phyloP scores from a whole-genome alignment of 2,888 invertebrate genomes.

The Aphodius sticticus region DNA sequence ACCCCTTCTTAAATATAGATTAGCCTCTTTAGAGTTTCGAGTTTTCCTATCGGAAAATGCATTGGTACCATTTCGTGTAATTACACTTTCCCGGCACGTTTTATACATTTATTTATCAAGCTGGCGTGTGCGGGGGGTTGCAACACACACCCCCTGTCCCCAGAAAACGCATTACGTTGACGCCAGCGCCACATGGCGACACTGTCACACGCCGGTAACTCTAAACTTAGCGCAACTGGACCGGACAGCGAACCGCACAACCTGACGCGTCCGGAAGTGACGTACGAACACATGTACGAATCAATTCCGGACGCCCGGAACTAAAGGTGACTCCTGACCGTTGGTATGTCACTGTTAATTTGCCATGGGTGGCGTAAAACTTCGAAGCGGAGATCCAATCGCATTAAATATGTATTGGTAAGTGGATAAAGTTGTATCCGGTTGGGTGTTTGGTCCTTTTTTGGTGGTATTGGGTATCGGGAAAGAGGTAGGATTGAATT shows the following conservation, averaged over 20 bases:
- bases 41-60: no score
- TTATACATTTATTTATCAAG: not conserved
- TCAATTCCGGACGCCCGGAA: not conserved
- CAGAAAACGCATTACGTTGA: not conserved
- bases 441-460: not conserved
- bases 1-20: no score
- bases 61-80: not conserved
- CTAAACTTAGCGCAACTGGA: not conserved
- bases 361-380: not conserved
- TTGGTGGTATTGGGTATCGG: not conserved
- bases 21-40: no score
- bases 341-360: not conserved
- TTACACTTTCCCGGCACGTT: not conserved
- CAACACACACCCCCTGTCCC: not conserved
- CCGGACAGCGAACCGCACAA: not conserved
- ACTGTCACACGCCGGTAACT: conserved; percentile 4
- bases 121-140: not conserved
- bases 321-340: not conserved
- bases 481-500: not conserved
- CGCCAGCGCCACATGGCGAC: not conserved
- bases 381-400: not conserved
- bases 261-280: not conserved
- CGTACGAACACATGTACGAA: not conserved
- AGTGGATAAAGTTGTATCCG: not conserved
- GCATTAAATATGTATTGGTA: not conserved